Evolutionary conservation across 2,888 invertebrate genomes (phyloP).

Genomic region (Chrysolina oricalcia): DNA sequence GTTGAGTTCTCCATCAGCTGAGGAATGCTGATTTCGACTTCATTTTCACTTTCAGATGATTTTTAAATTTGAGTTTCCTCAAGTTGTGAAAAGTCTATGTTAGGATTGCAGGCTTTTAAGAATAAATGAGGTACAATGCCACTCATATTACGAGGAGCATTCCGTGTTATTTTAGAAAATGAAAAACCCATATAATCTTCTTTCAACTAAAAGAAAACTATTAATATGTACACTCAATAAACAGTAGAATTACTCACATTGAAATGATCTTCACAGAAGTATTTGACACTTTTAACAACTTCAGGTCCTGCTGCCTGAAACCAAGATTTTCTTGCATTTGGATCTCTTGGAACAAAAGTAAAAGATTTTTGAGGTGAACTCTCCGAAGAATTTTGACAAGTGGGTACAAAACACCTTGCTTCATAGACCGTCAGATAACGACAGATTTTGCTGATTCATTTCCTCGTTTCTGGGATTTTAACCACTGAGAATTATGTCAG

Average conservation of each 20-base stretch:
- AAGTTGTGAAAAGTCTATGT: slow-evolving; percentile 3
- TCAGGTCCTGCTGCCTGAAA: slow-evolving; percentile 21
- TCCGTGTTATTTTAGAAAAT: slow-evolving; percentile 1
- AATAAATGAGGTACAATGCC: slow-evolving; percentile 20
- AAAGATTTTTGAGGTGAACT: too few relatives aligned
- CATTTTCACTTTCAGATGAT: neutral
- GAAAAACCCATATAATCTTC: slow-evolving; percentile 13
- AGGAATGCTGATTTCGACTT: too few relatives aligned
- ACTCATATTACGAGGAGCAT: neutral
- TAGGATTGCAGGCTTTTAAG: neutral
- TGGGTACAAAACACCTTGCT: too few relatives aligned
- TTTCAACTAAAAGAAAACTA: slow-evolving; percentile 14
- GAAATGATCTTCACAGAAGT: slow-evolving; percentile 15
- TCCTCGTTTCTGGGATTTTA: too few relatives aligned
- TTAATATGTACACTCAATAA: slow-evolving; percentile 9
- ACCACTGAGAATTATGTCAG: too few relatives aligned
- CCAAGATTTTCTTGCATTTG: slow-evolving; percentile 17
- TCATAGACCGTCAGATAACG: too few relatives aligned
- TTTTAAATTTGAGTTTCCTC: neutral
- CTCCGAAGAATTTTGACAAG: too few relatives aligned
- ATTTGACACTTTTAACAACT: slow-evolving; percentile 18
- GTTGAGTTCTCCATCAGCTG: too few relatives aligned
- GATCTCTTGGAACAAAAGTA: slow-evolving; percentile 23
- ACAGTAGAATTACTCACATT: neutral
- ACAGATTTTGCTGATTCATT: too few relatives aligned